These are phyloP conservation scores for Oithona nana DNA, from an alignment of 2,888 invertebrate genomes.

Conservation along the genomic window DNA sequence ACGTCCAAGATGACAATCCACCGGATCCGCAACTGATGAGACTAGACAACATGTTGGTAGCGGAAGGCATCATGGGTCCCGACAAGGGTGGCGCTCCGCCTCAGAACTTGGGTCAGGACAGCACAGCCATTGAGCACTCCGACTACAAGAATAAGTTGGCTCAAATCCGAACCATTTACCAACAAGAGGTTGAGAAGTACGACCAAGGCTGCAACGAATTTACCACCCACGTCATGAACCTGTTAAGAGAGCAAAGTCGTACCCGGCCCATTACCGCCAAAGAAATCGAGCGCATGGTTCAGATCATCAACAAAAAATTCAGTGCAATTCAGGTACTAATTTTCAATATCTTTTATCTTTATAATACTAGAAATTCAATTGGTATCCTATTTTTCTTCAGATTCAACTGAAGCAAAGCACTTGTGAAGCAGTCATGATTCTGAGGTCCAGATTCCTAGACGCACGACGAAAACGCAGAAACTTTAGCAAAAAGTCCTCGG, in stretches of 20 bases:
- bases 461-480: slow-evolving; percentile 29
- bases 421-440: slow-evolving; percentile 42
- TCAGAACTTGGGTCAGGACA: slow-evolving; percentile 23
- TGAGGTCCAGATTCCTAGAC: slow-evolving; percentile 37
- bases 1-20: slow-evolving; percentile 33
- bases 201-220: slow-evolving; percentile 36
- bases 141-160: slow-evolving; percentile 20
- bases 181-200: slow-evolving; percentile 20
- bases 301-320: slow-evolving; percentile 32
- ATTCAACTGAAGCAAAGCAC: slow-evolving; percentile 40
- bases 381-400: slow-evolving; percentile 1
- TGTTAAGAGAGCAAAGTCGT: slow-evolving; percentile 33
- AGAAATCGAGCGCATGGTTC: slow-evolving; percentile 37
- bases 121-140: slow-evolving; percentile 23
- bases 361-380: no score
- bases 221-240: slow-evolving; percentile 38
- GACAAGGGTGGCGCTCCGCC: slow-evolving; percentile 22
- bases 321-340: slow-evolving; percentile 24
- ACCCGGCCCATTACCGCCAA: slow-evolving; percentile 36
- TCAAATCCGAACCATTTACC: slow-evolving; percentile 20
- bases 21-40: slow-evolving; percentile 37
- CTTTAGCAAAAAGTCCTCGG: slow-evolving; percentile 83
- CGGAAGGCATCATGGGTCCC: slow-evolving; percentile 31
- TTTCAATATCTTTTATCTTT: background rate
- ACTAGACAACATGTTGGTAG: slow-evolving; percentile 39